phyloP scores from a whole-genome alignment of 2,797 vertebrate genomes.

The Crenuchus spilurus region DNA sequence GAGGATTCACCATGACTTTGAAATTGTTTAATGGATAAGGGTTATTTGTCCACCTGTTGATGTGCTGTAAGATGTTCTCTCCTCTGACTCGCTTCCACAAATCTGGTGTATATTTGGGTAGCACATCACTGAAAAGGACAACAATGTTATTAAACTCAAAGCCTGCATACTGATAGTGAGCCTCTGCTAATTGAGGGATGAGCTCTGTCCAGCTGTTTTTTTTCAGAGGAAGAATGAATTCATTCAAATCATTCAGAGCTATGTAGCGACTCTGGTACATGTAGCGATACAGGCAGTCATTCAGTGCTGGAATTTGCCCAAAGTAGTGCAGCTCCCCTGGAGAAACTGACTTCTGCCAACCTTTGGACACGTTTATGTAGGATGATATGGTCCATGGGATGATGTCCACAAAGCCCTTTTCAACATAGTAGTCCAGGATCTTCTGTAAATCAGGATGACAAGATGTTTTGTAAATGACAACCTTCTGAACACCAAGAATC shows the following conservation, averaged over 20 bases:
- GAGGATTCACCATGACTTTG: conserved; percentile 65
- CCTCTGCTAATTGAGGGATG: conserved; percentile 54
- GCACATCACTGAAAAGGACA: neutral
- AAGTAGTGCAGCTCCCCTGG: conserved; percentile 70
- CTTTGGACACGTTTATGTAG: conserved; percentile 47
- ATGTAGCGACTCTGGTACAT: conserved; percentile 72
- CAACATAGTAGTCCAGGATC: conserved; percentile 66
- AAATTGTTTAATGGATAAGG: neutral
- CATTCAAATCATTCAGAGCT: conserved; percentile 69
- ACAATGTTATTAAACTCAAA: conserved; percentile 62
- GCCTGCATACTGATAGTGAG: neutral
- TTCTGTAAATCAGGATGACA: conserved; percentile 53
- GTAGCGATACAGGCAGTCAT: conserved; percentile 70
- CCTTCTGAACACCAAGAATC: conserved; percentile 64
- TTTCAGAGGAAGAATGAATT: conserved; percentile 67
- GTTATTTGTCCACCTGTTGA: conserved; percentile 32
- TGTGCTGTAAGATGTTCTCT: conserved; percentile 61
- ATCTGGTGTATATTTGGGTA: neutral
- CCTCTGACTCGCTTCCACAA: conserved; percentile 52
- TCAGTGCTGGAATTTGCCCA: conserved; percentile 69
- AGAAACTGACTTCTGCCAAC: conserved; percentile 21
- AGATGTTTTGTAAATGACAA: conserved; percentile 66
- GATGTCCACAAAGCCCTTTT: conserved; percentile 63
- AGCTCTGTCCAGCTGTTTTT: conserved; percentile 63
- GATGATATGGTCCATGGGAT: conserved; percentile 62